A percentile compares a stretch with the other conserved stretches of the same genome.
phyloP scores from a whole-genome alignment of 2,797 vertebrate genomes.

The Gouania willdenowi region DNA sequence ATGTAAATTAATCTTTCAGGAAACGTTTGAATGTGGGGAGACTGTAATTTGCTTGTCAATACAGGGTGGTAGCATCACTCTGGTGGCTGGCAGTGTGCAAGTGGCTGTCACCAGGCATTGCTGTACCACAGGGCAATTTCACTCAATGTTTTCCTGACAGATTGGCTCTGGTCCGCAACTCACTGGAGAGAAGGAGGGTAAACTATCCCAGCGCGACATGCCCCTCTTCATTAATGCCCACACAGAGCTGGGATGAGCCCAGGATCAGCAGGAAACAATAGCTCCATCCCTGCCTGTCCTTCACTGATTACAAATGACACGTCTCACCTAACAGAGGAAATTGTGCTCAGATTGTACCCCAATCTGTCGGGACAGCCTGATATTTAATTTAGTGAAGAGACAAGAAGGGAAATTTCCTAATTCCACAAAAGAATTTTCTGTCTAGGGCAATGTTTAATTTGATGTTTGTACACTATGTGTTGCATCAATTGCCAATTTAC shows the following conservation, averaged over 20 bases:
- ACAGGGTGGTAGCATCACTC: conserved; percentile 73
- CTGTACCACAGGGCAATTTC: conserved; percentile 92
- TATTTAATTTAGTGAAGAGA: conserved; percentile 57
- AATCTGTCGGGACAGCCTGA: conserved; percentile 49
- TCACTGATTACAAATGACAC: conserved; percentile 79
- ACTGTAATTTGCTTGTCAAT: conserved; percentile 96
- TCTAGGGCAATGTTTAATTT: conserved; percentile 63
- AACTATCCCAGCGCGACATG: conserved; percentile 87
- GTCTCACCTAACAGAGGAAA: conserved; percentile 77
- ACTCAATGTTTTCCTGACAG: conserved; percentile 92
- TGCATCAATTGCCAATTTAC: conserved; percentile 50
- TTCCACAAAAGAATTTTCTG: conserved; percentile 74
- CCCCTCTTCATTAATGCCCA: conserved; percentile 95
- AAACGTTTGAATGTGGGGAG: conserved; percentile 85
- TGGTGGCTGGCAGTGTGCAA: conserved; percentile 69
- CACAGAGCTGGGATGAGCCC: conserved; percentile 81
- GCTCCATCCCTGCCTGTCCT: conserved; percentile 63
- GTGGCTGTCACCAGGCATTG: conserved; percentile 87
- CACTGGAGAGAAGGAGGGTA: conserved; percentile 90
- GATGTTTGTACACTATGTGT: conserved; percentile 51
- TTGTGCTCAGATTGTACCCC: conserved; percentile 70
- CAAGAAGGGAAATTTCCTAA: conserved; percentile 70
- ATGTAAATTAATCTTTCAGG: conserved; percentile 86
- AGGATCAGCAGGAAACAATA: conserved; percentile 73
- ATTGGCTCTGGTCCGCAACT: conserved; percentile 91